Conservation (phyloP, 2,113 vertebrate species). For the Paradoxurus hermaphroditus region DNA sequence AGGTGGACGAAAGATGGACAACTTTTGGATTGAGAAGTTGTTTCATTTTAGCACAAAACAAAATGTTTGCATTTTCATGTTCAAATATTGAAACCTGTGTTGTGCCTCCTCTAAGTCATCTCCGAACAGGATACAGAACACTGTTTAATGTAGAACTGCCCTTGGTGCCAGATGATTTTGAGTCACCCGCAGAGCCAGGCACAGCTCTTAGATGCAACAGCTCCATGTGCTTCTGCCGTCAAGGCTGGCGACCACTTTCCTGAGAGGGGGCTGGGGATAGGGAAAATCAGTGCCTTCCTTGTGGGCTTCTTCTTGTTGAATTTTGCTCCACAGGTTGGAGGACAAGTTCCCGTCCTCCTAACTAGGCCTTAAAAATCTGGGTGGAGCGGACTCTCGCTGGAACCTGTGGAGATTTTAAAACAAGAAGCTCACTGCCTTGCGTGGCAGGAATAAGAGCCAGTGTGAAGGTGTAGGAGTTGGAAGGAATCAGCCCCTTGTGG, state of each 20-base stretch:
- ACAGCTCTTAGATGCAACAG: not conserved
- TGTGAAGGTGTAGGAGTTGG: not conserved
- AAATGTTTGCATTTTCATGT: not conserved
- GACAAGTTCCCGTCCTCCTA: conserved; percentile 20
- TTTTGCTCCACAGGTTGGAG: conserved; percentile 41
- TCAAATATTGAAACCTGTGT: not conserved
- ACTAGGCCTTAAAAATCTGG: conserved; percentile 1
- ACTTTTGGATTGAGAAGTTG: not conserved
- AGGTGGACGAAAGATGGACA: not conserved
- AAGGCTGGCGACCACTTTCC: not conserved
- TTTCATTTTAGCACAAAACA: not conserved
- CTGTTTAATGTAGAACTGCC: not conserved
- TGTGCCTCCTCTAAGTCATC: not conserved
- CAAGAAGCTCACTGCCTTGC: not conserved
- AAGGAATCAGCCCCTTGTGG: conserved; percentile 25
- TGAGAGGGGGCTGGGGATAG: not conserved
- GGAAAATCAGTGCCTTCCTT: not conserved
- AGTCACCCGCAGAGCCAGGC: not conserved
- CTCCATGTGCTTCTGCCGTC: not conserved
- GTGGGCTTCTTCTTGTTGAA: conserved; percentile 36
- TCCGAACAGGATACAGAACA: not conserved
- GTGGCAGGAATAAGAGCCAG: not conserved
- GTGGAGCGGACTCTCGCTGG: not conserved
- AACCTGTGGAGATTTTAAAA: not conserved
- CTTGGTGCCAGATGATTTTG: not conserved